Conservation (phyloP, 2,113 vertebrate species). For the Crotalus viridis region DNA sequence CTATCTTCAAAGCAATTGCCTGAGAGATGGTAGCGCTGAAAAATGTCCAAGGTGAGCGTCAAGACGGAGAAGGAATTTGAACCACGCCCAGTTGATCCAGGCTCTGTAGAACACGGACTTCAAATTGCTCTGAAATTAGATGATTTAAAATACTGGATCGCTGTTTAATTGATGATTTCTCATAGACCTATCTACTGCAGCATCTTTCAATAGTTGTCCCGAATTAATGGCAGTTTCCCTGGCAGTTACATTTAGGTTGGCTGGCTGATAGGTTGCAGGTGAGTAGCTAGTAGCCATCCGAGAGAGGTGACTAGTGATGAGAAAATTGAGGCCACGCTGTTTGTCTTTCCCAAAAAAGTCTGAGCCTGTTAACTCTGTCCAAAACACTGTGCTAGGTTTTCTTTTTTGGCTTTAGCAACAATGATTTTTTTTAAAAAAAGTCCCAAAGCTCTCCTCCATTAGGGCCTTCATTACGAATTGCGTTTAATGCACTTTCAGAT, state of each 20-base stretch:
- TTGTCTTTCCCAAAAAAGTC: background rate
- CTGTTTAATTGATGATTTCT: background rate
- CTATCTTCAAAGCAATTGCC: background rate
- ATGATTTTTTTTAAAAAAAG: background rate
- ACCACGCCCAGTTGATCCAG: background rate
- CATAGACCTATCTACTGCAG: background rate
- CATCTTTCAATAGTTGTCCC: background rate
- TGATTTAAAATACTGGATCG: background rate
- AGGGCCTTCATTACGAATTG: constrained; percentile 14
- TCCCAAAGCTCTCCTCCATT: background rate
- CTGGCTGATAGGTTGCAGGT: no score
- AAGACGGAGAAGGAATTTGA: background rate
- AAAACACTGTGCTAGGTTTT: background rate
- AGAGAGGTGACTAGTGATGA: background rate
- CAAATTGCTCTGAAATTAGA: background rate
- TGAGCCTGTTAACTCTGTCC: no score
- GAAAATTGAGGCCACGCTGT: background rate
- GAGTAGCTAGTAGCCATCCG: background rate
- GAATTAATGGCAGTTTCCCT: no score
- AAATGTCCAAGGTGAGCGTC: background rate
- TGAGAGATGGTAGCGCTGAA: background rate
- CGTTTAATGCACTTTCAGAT: constrained; percentile 2
- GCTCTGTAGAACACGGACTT: background rate
- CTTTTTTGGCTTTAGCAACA: background rate
- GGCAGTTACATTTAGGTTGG: no score